Percentiles rank a stretch among this genome's conserved stretches.
Evolutionary conservation across 1,140 invertebrate species (phyloP).

Genomic region (Lordiphosa clarofinis): DNA sequence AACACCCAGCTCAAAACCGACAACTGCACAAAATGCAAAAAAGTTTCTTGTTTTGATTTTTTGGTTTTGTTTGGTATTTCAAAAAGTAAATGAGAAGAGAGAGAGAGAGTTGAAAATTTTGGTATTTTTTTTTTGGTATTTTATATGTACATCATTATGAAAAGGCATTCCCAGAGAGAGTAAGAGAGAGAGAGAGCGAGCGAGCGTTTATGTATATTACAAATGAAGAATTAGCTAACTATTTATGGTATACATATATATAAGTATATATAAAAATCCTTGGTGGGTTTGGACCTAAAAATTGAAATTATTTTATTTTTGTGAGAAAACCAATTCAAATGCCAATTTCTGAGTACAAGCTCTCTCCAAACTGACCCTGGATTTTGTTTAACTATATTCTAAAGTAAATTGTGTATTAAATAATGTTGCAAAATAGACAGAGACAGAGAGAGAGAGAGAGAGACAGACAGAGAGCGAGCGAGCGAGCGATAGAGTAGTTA

Average conservation of each 20-base stretch:
- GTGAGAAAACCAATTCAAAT: conserved; percentile 27
- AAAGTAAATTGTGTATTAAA: conserved; percentile 38
- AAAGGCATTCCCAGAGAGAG: too few relatives aligned
- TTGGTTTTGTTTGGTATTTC: conserved; percentile 14
- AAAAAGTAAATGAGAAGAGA: conserved; percentile 29
- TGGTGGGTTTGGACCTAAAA: conserved; percentile 59
- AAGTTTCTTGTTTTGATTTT: conserved; percentile 11
- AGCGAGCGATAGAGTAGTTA: conserved; percentile 47
- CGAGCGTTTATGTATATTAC: conserved; percentile 39
- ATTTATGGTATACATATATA: conserved; percentile 30
- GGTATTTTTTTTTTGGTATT: conserved; percentile 25
- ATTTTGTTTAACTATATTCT: conserved; percentile 25
- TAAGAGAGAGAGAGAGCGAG: background rate
- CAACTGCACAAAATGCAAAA: conserved; percentile 62
- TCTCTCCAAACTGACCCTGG: conserved; percentile 30
- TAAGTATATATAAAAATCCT: conserved; percentile 43
- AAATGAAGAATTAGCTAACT: conserved; percentile 49
- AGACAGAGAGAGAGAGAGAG: conserved; percentile 57
- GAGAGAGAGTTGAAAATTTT: conserved; percentile 30
- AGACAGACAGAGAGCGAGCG: conserved; percentile 48
- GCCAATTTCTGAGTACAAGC: conserved; percentile 31
- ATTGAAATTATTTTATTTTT: conserved; percentile 18
- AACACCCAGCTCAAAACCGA: conserved; percentile 75
- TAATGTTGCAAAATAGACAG: conserved; percentile 49
- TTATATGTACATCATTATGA: conserved; percentile 24